Base-by-base conservation (phyloP, 2,113 vertebrate genomes). In the Sphyrna mokarran region DNA sequence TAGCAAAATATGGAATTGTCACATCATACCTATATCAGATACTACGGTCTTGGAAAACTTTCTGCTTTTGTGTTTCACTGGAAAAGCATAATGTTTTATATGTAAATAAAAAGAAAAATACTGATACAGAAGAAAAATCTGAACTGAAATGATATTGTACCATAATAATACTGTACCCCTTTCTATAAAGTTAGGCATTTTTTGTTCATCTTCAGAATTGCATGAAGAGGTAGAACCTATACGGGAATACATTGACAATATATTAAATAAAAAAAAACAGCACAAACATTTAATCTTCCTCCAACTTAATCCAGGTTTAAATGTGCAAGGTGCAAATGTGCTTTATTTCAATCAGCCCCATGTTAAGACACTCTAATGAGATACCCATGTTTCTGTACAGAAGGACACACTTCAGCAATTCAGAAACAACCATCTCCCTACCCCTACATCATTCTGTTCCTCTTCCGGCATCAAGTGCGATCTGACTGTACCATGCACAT, bases 51-150 rank as follows among this genome's bases (percentile, higher is more conserved):
- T 99, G 99, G 99, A 99, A 98, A 99, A 98, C 96, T 98, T 98
- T 97, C 98, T 99, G 99, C 98, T 98, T 98, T 99, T 99, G 97
- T 96, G 98, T 97, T 98, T 99, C 98, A 99, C 99, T 99, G 98
- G 96, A 99, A 99, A 93, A 33, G 69, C 29, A 98, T 97, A 97
- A 98, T 96, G 97, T 97, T 97, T 98, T 97, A 98, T 96, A 97
- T 97, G 96, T 97, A 78, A 97, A 98, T 97, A 96, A 96, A 97
- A 68, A 97, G 96, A 96, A 95, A 96, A 97, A 96, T 97, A 97
- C 96, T 97, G 97, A 97, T 96, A 96, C 76, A 96, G 96, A 85
- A 97, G 97, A 97, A 97, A 97, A 97, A 97, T 76, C 96, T 96
- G 97, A 96, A 96, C 66, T 94, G 43, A 96, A 72, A 96, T 61